Base-by-base conservation (phyloP, 1,140 invertebrate genomes). In the Lycorma delicatula region DNA sequence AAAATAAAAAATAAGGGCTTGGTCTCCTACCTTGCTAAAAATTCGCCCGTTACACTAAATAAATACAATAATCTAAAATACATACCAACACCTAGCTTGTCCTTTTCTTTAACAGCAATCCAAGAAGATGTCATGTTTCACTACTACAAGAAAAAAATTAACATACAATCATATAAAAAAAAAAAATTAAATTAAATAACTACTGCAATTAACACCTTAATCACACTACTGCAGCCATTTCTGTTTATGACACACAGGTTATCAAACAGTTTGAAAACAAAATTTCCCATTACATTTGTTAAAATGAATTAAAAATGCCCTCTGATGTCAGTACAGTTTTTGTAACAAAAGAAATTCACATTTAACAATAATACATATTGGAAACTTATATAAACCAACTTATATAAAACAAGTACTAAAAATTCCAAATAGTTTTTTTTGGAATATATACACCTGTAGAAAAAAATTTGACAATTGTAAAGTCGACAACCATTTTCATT, bases 81-180 rank as follows among this genome's bases (percentile, higher is more conserved):
- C 36, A 20, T 41, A 41, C 36, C 36, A 11, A 41, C 36, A 16
- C n/a, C 36, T 11, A 41, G 36, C 20, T 20, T 41, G 20, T 53
- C 41, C 51, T 52, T 46, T 16, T 58, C 56, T 22, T 36, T 36
- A 25, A 58, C 56, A 53, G 49, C 47, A 6, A 48, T 58, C 56
- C 56, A 58, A 53, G 44, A 51, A 50, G 50, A 12, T 38, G 34
- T 57, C 56, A 58, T 58, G 26, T 28, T 34, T 13, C 26, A 38
- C 11, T 18, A 7, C 12, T 34, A 34, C 12, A 18, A 0, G 12
- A 16, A 13, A 22, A 52, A 52, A 36, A 9, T 44, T 44, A 28
- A 13, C 27, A 44, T 20, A 22, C 22, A 25, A 38, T 20, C 25
- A 38, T 51, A 38, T 26, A 57, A 36, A 7, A 20, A 28, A 13